These are phyloP conservation scores for Tachina grossa DNA, from an alignment of 2,888 invertebrate species.

Conservation along the genomic window DNA sequence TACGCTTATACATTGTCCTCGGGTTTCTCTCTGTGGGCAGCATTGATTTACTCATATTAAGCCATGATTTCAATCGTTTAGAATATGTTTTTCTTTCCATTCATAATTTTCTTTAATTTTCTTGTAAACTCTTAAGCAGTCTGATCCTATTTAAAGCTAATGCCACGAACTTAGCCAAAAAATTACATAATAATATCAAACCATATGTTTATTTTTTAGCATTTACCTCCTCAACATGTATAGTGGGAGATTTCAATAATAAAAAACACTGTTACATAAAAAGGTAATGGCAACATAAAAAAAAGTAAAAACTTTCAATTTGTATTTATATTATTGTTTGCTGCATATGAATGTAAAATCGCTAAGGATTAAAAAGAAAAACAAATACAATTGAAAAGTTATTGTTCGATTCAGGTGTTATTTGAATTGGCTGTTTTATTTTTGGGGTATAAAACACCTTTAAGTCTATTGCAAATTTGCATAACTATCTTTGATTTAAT, in stretches of 20 bases:
- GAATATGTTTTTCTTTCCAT: conserved; percentile 20
- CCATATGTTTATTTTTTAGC: conserved; percentile 33
- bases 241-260: conserved; percentile 59
- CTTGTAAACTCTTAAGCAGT: neutral
- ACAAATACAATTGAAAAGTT: conserved; percentile 30
- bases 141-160: conserved; percentile 24
- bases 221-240: conserved; percentile 29
- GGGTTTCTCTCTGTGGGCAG: too few species aligned
- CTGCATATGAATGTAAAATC: conserved; percentile 36
- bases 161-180: conserved; percentile 45
- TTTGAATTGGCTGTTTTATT: conserved; percentile 34
- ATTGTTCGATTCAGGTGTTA: conserved; percentile 70
- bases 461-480: conserved; percentile 59
- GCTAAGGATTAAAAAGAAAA: conserved; percentile 40
- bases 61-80: neutral
- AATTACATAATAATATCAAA: neutral
- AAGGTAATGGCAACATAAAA: conserved; percentile 37
- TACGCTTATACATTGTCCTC: too few species aligned
- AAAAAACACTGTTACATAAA: conserved; percentile 60
- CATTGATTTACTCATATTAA: too few species aligned
- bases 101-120: conserved; percentile 1
- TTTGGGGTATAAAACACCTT: conserved; percentile 48
- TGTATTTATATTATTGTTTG: conserved; percentile 38
- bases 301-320: conserved; percentile 57
- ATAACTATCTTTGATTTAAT: conserved; percentile 63